Base-by-base conservation (phyloP, 2,888 invertebrate species). In the Nowickia ferox region DNA sequence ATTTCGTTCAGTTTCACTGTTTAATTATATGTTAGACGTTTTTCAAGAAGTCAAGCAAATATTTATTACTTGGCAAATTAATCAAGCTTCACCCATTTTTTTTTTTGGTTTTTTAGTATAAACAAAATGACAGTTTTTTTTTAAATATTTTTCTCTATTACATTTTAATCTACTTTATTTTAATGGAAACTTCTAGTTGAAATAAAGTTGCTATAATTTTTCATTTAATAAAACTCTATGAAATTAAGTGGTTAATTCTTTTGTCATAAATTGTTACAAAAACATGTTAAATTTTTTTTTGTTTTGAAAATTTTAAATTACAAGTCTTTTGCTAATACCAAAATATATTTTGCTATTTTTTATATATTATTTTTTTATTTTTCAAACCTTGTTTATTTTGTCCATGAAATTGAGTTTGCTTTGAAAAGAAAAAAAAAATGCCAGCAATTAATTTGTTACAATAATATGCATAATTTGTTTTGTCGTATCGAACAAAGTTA, bases 391-490 rank as follows among this genome's bases (percentile, higher is more conserved):
- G 46, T 66, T 65, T 57, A 15, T 13, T 74, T 40, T 57, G 38
- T 48, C 30, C 10, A 61, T 74, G 55, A 71, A 55, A 40, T 80
- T 57, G 65, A 57, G 48, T 51, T 48, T 66, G 65, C 46, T 72
- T 57, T 72, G n/a, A n/a, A n/a, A n/a, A n/a, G n/a, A 74, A 66
- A 59, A 66, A 53, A 68, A 66, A 74, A 65, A 74, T 74, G 66
- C 48, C 5, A 10, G 51, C 57, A 59, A 80, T 74, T 80, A 72
- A 57, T 66, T 65, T 66, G 55, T 66, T 17, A 42, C 13, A 30
- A 8, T 57, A 57, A 66, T 74, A 42, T 22, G 19, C 46, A 19
- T 51, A 66, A 66, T 74, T 46, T 55, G 22, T 55, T 71, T 17
- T 68, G 77, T 57, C 68, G 51, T 68, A 68, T 68, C 40, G n/a